Conservation (phyloP, 1,140 invertebrate genomes). For the Drosophila tristis region DNA sequence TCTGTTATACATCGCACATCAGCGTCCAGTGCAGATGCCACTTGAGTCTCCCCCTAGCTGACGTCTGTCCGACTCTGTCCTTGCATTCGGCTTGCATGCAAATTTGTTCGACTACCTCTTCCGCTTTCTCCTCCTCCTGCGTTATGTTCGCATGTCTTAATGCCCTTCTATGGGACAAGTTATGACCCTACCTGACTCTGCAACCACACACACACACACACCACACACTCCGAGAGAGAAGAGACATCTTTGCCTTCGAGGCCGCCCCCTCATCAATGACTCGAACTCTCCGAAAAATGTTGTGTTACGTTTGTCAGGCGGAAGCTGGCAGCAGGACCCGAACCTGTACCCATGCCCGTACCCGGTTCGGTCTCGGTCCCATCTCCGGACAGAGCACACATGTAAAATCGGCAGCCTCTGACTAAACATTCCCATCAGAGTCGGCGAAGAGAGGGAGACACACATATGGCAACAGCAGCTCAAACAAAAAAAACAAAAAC, state of each 20-base stretch:
- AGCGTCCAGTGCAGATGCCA: constrained; percentile 36
- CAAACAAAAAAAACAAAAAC: constrained; percentile 32
- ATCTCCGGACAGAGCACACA: constrained; percentile 42
- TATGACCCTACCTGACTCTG: constrained; percentile 61
- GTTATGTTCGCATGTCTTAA: constrained; percentile 49
- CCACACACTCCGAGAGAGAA: neutral
- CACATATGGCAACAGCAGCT: constrained; percentile 55
- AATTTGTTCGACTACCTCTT: constrained; percentile 43
- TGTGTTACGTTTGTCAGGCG: constrained; percentile 65
- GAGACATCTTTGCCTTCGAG: constrained; percentile 15
- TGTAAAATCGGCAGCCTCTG: constrained; percentile 61
- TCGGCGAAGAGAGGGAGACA: constrained; percentile 36
- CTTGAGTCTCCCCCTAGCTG: constrained; percentile 11
- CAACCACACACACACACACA: constrained; percentile 2
- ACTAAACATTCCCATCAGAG: constrained; percentile 63
- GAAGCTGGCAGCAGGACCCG: constrained; percentile 26
- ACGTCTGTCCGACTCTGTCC: neutral
- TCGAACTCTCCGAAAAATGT: constrained; percentile 49
- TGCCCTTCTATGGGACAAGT: constrained; percentile 70
- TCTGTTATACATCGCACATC: constrained; percentile 44
- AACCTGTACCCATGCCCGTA: no score
- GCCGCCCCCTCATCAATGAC: constrained; percentile 33
- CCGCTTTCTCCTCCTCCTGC: constrained; percentile 31
- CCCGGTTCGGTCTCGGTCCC: no score
- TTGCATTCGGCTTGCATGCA: constrained; percentile 42